A percentile compares a stretch with the other conserved stretches of the same genome.
Evolutionary conservation across 2,797 vertebrate genomes (phyloP).

Genomic region (Myotis vivesi): DNA sequence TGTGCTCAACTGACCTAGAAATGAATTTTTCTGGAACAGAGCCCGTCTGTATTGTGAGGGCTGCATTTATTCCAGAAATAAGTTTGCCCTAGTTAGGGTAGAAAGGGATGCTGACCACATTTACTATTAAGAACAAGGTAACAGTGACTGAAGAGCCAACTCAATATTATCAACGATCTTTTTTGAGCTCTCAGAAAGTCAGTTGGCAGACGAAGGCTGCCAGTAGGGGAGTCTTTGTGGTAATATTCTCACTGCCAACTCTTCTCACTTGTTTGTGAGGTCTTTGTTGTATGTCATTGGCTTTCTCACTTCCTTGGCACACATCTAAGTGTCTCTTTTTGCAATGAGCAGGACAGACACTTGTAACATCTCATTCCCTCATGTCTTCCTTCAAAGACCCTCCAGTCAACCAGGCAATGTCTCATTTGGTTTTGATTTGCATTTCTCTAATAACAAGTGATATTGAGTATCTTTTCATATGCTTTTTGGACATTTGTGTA

Average conservation of each 20-base stretch:
- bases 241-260: background rate
- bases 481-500: background rate
- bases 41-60: background rate
- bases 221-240: too few relatives aligned
- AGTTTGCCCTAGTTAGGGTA: conserved; percentile 6
- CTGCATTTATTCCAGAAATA: background rate
- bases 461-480: background rate
- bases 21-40: conserved; percentile 18
- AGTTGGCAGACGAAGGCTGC: background rate
- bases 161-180: background rate
- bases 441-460: background rate
- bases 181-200: background rate
- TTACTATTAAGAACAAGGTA: background rate
- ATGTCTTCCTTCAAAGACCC: background rate
- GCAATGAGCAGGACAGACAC: background rate
- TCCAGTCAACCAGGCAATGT: background rate
- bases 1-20: background rate
- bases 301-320: background rate
- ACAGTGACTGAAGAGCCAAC: background rate
- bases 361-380: background rate
- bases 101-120: background rate
- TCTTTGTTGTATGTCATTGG: background rate
- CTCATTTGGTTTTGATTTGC: background rate
- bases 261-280: background rate
- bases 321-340: background rate